A percentile compares a stretch with the other conserved stretches of the same genome.
These are phyloP conservation scores for Myotis findleyi DNA, from an alignment of 2,797 vertebrate genomes.

Conservation along the genomic window DNA sequence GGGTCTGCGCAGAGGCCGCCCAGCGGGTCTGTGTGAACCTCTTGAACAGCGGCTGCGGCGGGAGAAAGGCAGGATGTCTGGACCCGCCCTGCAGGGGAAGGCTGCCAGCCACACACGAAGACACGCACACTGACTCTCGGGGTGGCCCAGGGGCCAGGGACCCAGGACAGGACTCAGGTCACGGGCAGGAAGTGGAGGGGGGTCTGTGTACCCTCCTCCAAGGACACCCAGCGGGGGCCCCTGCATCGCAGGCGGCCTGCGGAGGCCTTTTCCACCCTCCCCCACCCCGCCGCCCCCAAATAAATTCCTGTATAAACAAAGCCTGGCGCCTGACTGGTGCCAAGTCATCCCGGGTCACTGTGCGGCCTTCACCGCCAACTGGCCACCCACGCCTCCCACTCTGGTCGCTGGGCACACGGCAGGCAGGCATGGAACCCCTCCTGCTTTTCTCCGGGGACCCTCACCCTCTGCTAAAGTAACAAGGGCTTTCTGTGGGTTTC, in stretches of 20 bases:
- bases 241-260: not conserved
- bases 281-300: not conserved
- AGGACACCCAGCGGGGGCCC: not conserved
- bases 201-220: not conserved
- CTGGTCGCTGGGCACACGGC: not conserved
- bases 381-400: not conserved
- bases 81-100: not conserved
- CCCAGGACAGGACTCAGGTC: not conserved
- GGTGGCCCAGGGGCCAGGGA: accelerated
- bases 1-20: conserved; percentile 78
- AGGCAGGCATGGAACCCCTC: not conserved
- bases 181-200: conserved; percentile 28
- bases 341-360: not conserved
- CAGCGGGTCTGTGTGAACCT: conserved; percentile 86
- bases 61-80: conserved; percentile 43
- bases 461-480: not conserved
- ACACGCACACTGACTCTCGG: not conserved
- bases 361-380: not conserved
- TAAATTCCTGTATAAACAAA: conserved; percentile 62
- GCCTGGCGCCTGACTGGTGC: not conserved
- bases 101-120: not conserved
- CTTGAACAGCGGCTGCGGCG: conserved; percentile 85
- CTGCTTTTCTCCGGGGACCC: not conserved
- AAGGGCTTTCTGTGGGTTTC: not conserved
- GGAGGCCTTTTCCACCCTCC: not conserved